phyloP scores from a whole-genome alignment of 2,797 vertebrate genomes.

The Lateolabrax maculatus region DNA sequence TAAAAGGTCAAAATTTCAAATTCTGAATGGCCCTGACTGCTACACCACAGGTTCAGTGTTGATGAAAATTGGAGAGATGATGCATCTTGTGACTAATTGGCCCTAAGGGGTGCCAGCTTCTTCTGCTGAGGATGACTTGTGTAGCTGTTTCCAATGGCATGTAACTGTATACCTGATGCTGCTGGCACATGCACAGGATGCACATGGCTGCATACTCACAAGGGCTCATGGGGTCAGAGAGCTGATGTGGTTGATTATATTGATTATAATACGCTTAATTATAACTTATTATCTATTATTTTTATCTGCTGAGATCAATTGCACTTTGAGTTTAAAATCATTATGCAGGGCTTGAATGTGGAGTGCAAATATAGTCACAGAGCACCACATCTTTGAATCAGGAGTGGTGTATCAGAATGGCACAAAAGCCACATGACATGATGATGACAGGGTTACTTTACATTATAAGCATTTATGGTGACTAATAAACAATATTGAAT shows the following conservation, averaged over 20 bases:
- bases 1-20: constrained; percentile 73
- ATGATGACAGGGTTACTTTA: no score
- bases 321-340: constrained; percentile 21
- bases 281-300: constrained; percentile 2
- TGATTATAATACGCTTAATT: constrained; percentile 65
- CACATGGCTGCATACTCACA: constrained; percentile 39
- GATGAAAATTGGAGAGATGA: constrained; percentile 72
- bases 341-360: constrained; percentile 24
- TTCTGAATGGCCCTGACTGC: constrained; percentile 59
- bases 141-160: constrained; percentile 32
- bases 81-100: constrained; percentile 62
- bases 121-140: constrained; percentile 40
- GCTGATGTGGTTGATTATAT: constrained; percentile 70
- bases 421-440: no score
- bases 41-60: constrained; percentile 57
- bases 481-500: no score
- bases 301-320: constrained; percentile 37
- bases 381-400: constrained; percentile 10
- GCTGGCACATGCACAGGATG: constrained; percentile 17
- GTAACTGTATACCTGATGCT: constrained; percentile 15
- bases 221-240: constrained; percentile 56
- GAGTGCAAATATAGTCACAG: constrained; percentile 9
- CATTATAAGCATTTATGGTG: no score
- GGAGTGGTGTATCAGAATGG: no score
- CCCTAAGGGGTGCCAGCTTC: constrained; percentile 38